These are phyloP conservation scores for Neopipo cinnamomea DNA, from an alignment of 2,113 vertebrate species.

Conservation along the genomic window DNA sequence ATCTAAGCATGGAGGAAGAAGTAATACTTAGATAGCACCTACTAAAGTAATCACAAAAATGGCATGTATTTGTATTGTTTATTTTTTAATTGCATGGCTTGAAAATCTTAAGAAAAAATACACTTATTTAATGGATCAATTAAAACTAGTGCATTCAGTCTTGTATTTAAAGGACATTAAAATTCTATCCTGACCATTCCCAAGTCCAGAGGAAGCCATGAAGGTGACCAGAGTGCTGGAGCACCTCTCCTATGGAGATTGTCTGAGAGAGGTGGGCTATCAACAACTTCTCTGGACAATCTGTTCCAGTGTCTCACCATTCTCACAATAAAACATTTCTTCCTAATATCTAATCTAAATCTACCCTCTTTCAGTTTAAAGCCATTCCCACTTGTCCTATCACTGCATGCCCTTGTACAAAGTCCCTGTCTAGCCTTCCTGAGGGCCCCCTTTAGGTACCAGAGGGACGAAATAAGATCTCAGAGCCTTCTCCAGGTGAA, in stretches of 20 bases:
- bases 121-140: not conserved
- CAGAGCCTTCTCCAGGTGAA: not conserved
- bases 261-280: not conserved
- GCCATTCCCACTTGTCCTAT: not conserved
- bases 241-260: not conserved
- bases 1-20: not conserved
- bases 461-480: not conserved
- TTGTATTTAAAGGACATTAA: not conserved
- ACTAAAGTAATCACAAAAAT: conserved; percentile 29
- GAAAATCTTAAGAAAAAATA: not conserved
- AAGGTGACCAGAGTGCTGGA: not conserved
- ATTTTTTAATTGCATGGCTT: conserved; percentile 11
- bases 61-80: not conserved
- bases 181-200: not conserved
- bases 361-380: not conserved
- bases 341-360: not conserved
- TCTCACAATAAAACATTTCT: not conserved
- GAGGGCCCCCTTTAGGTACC: too few relatives aligned
- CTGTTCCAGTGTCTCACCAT: not conserved
- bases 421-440: not conserved
- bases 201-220: not conserved
- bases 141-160: not conserved
- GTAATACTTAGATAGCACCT: not conserved
- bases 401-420: not conserved
- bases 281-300: not conserved